A percentile compares a stretch with the other conserved stretches of the same genome.
Conservation (phyloP, 2,113 vertebrate species). For the Paramisgurnus dabryanus region DNA sequence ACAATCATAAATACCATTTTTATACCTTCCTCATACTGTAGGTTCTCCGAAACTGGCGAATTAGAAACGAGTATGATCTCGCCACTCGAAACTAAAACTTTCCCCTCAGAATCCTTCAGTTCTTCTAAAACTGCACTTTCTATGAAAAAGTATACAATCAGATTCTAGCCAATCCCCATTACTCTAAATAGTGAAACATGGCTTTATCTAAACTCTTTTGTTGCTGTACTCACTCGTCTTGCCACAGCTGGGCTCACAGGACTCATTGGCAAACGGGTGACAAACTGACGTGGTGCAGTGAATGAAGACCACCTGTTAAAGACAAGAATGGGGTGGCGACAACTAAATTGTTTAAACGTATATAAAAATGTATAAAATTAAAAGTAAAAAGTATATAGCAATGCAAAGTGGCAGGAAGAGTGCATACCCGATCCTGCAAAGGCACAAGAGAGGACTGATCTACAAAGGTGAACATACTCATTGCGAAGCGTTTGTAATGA, state of each 20-base stretch:
- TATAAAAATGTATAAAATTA: too few species aligned
- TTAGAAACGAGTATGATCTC: conserved; percentile 56
- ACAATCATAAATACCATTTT: background rate
- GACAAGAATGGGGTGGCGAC: background rate
- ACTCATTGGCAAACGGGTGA: conserved; percentile 51
- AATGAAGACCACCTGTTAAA: conserved; percentile 70
- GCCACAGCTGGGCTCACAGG: conserved; percentile 64
- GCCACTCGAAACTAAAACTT: conserved; percentile 64
- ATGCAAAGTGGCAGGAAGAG: background rate
- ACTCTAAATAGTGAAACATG: background rate
- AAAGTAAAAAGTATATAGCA: background rate
- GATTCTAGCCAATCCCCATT: background rate
- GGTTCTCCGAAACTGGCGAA: background rate
- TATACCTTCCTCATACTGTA: conserved; percentile 21
- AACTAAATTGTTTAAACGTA: accelerated
- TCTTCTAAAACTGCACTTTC: conserved; percentile 53
- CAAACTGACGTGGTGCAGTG: conserved; percentile 71
- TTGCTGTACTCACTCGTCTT: conserved; percentile 64
- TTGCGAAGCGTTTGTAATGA: conserved; percentile 71
- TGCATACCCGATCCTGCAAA: conserved; percentile 59
- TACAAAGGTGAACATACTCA: conserved; percentile 73
- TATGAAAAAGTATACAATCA: conserved; percentile 26
- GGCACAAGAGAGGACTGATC: conserved; percentile 26
- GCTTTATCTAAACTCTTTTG: background rate
- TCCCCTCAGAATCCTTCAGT: conserved; percentile 10